A percentile compares a stretch with the other conserved stretches of the same genome.
Conservation (phyloP, 2,113 vertebrate genomes). For the Sialia sialis region DNA sequence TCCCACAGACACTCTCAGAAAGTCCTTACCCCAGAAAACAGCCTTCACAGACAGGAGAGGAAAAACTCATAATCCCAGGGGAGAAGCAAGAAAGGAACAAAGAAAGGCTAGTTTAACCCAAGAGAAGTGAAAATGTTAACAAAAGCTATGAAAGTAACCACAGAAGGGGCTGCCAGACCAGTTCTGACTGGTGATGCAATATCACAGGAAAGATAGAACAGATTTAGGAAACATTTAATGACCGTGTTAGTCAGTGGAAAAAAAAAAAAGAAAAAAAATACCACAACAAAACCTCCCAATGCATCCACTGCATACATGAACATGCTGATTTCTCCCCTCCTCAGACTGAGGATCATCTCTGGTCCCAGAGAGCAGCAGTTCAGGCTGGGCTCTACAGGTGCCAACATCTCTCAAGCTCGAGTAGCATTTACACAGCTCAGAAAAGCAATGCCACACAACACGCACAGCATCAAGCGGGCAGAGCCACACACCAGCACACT, state of each 20-base stretch:
- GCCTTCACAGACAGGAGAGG: neutral
- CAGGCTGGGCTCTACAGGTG: neutral
- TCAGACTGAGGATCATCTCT: neutral
- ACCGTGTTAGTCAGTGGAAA: no score
- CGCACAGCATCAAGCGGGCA: neutral
- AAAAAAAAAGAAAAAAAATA: neutral
- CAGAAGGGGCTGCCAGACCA: neutral
- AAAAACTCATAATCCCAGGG: neutral
- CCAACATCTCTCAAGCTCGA: neutral
- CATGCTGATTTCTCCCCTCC: neutral
- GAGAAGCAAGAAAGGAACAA: neutral
- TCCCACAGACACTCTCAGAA: neutral
- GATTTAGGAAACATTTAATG: neutral
- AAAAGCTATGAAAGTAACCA: neutral
- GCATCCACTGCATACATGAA: neutral
- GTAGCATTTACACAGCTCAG: rapidly evolving
- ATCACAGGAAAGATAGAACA: neutral
- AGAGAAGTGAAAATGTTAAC: neutral
- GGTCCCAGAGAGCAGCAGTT: neutral
- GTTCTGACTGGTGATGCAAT: neutral
- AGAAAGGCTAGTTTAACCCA: neutral
- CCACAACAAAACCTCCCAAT: neutral
- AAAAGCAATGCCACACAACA: neutral
- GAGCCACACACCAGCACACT: neutral
- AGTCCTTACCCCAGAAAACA: neutral